Conservation (phyloP, 2,113 vertebrate species). For the Ameiurus melas region DNA sequence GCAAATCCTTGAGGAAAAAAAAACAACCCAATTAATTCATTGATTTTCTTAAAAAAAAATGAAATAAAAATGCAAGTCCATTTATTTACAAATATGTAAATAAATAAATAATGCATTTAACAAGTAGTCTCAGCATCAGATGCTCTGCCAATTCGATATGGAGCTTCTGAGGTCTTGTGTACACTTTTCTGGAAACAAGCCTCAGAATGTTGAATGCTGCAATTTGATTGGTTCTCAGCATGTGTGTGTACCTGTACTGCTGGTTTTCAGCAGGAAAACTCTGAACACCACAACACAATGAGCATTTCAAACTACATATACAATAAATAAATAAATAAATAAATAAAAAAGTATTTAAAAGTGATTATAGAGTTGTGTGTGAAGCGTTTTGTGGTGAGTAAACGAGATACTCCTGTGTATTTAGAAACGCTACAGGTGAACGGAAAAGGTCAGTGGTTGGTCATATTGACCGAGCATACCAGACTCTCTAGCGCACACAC, state of each 20-base stretch:
- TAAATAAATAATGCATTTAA: not conserved
- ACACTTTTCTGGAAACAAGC: not conserved
- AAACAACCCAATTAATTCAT: not conserved
- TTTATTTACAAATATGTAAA: too few species aligned
- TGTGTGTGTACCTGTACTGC: not conserved
- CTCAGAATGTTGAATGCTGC: not conserved
- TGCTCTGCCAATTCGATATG: not conserved
- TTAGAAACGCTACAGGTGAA: not conserved
- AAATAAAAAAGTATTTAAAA: too few species aligned
- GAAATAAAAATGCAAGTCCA: not conserved
- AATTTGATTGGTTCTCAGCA: not conserved
- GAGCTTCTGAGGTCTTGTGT: not conserved
- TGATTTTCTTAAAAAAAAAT: not conserved
- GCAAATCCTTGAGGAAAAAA: conserved; percentile 70
- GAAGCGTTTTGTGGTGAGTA: not conserved
- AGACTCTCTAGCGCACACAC: not conserved
- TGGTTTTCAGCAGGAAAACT: too few species aligned
- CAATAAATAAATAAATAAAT: too few species aligned
- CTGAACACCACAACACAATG: not conserved
- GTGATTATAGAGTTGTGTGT: not conserved
- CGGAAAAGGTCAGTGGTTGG: too few species aligned
- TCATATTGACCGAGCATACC: too few species aligned
- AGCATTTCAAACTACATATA: too few species aligned
- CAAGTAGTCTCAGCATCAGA: not conserved
- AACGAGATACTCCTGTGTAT: not conserved